These are phyloP conservation scores for Anabas testudineus DNA, from an alignment of 2,797 vertebrate genomes.

Conservation along the genomic window DNA sequence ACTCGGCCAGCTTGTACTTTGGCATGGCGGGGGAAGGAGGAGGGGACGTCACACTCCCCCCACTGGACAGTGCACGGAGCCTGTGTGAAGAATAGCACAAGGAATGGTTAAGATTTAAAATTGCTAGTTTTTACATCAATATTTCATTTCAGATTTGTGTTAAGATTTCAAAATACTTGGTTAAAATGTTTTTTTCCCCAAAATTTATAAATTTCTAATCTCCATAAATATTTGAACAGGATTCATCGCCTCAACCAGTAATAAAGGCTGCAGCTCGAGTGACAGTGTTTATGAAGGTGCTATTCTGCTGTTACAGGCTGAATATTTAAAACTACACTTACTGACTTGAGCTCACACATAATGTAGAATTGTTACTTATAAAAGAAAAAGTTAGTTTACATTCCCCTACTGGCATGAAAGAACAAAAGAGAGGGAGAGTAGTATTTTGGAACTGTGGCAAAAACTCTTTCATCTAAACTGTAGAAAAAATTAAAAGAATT, in stretches of 20 bases:
- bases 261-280: neutral
- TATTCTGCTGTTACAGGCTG: neutral
- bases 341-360: neutral
- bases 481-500: conserved; percentile 29
- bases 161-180: neutral
- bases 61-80: conserved; percentile 95
- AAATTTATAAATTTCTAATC: neutral
- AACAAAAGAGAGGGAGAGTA: neutral
- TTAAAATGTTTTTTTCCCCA: neutral
- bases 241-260: neutral
- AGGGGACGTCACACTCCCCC: conserved; percentile 92
- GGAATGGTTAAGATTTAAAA: neutral
- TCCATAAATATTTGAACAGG: neutral
- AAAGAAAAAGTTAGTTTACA: conserved; percentile 20
- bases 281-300: neutral
- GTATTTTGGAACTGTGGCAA: conserved; percentile 21
- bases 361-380: neutral
- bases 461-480: conserved; percentile 36
- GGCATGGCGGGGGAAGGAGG: conserved; percentile 96
- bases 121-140: neutral
- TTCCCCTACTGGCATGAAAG: conserved; percentile 13
- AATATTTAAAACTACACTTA: conserved; percentile 1
- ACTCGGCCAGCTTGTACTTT: conserved; percentile 97
- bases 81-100: conserved; percentile 69
- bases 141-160: neutral